Base-by-base conservation (phyloP, 2,888 invertebrate species). In the Plusia festucae region DNA sequence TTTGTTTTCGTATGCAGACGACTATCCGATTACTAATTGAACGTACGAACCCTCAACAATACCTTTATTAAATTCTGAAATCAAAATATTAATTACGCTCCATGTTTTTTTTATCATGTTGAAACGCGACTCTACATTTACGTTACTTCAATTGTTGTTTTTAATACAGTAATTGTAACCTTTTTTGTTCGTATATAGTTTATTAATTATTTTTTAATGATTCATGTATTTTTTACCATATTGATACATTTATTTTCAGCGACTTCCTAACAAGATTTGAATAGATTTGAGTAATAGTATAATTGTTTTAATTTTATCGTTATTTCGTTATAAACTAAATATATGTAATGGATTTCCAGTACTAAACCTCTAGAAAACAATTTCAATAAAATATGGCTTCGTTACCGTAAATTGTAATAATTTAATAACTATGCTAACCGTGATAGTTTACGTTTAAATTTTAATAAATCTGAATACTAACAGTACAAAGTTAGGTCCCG, bases 381-480 rank as follows among this genome's bases (percentile, higher is more conserved):
- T 63, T 59, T 57, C 34, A 34, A 53, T 58, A 27, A 65, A 59
- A 40, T 53, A 60, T 53, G n/a, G 53, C 61, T 57, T 30, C 11
- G 44, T 63, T 66, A 34, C 46, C 59, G 15, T 53, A 57, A 70
- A 70, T 62, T 53, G 57, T 65, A 51, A 3, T 68, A 67, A 71
- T 75, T 69, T 64, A 72, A 77, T 74, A 68, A 60, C 59, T 65
- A 46, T 57, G 63, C 64, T 59, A 65, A 72, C 73, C 60, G 56
- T 65, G 59, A 63, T 68, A 68, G 69, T 70, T 69, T 65, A 69
- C 46, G 65, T 76, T 66, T 68, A 49, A 78, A 76, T 78, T 55
- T 68, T 68, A 76, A 74, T 80, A 74, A 76, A 79, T 67, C 32
- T 74, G 70, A 81, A 76, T 77, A 71, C n/a, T n/a, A 74, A 77